Evolutionary conservation across 2,113 vertebrate species (phyloP).

Genomic region (Falco punctatus): DNA sequence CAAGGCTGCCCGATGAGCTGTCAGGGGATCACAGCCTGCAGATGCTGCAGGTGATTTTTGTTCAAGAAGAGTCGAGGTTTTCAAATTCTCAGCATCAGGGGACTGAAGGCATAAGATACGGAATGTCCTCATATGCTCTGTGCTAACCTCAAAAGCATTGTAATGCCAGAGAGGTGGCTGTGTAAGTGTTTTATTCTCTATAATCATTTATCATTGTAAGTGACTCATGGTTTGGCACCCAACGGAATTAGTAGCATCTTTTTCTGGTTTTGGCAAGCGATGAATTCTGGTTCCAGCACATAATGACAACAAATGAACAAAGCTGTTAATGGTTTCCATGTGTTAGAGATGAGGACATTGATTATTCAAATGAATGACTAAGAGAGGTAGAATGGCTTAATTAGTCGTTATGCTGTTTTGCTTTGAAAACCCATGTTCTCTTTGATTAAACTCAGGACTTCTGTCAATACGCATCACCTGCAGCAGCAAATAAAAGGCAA

Average conservation of each 20-base stretch:
- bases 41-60: neutral
- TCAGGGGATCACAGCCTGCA: neutral
- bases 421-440: neutral
- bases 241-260: neutral
- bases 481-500: neutral
- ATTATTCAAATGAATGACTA: neutral
- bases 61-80: neutral
- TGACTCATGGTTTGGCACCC: neutral
- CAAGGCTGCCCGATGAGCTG: neutral
- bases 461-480: neutral
- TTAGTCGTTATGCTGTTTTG: neutral
- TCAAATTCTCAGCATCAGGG: neutral
- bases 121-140: neutral
- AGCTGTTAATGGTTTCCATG: neutral
- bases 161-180: neutral
- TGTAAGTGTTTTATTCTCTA: neutral
- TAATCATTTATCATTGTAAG: neutral
- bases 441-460: neutral
- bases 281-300: neutral
- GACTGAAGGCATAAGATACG: too few species aligned
- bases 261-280: neutral
- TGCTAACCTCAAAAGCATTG: neutral
- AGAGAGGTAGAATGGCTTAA: neutral
- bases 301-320: neutral
- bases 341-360: neutral